Evolutionary conservation across 1,140 invertebrate genomes (phyloP).

Genomic region (Caerostris darwini): DNA sequence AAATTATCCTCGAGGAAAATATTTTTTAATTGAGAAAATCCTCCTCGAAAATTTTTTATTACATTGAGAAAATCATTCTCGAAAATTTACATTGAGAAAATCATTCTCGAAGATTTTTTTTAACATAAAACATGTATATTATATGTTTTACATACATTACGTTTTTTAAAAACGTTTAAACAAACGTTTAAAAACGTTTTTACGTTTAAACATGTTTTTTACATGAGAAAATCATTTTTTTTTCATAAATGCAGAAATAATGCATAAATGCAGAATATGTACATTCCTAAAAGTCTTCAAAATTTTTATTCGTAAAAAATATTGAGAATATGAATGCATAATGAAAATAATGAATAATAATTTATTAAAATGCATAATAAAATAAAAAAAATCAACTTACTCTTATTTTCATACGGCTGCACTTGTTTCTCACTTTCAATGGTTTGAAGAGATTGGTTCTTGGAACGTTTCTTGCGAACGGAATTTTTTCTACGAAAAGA

Average conservation of each 20-base stretch:
- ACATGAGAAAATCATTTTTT: background rate
- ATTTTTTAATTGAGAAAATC: too few species aligned
- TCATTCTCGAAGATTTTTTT: too few species aligned
- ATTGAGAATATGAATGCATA: background rate
- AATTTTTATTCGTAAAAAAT: background rate
- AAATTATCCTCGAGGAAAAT: too few species aligned
- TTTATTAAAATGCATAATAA: too few species aligned
- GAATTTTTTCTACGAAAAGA: background rate
- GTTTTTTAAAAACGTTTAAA: too few species aligned
- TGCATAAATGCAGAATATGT: background rate
- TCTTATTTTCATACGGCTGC: background rate
- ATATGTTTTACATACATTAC: too few species aligned
- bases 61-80: too few species aligned
- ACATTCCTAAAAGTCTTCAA: background rate
- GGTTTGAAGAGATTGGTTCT: background rate
- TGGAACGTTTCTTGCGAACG: background rate
- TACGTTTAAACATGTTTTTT: too few species aligned
- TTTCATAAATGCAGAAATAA: background rate
- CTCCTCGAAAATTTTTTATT: too few species aligned
- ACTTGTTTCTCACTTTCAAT: background rate
- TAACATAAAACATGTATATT: too few species aligned
- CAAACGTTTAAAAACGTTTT: too few species aligned
- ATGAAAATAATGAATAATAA: background rate
- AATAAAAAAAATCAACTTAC: background rate
- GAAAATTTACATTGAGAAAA: too few species aligned